Evolutionary conservation across 2,888 invertebrate species (phyloP).

Genomic region (Didymodactylos carnosus): DNA sequence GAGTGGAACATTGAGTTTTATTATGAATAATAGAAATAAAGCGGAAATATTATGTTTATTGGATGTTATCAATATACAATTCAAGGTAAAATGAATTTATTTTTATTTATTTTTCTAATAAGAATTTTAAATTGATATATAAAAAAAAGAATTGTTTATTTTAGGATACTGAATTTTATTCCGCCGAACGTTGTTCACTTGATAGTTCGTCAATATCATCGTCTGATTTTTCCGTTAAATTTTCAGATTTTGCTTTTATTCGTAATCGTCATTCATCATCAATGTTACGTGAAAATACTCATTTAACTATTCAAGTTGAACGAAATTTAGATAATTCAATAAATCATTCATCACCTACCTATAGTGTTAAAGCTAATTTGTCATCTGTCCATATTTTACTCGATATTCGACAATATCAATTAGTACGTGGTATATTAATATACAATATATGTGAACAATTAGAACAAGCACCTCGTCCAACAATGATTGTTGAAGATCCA

Average conservation of each 20-base stretch:
- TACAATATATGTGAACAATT: constrained; percentile 72
- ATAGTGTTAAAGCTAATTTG: constrained; percentile 61
- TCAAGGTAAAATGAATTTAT: no score
- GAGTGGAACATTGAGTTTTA: constrained; percentile 2
- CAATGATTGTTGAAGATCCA: neutral
- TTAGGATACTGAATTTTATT: constrained; percentile 1
- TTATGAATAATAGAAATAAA: neutral
- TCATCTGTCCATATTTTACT: constrained; percentile 62
- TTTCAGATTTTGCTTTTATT: constrained; percentile 1
- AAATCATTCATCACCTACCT: constrained; percentile 48
- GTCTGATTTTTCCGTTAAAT: no score
- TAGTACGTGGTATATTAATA: constrained; percentile 62
- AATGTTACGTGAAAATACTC: constrained; percentile 36
- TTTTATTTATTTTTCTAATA: no score
- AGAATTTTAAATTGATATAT: no score
- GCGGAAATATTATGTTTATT: neutral
- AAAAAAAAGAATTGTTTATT: no score
- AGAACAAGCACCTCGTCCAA: constrained; percentile 35
- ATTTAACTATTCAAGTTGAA: constrained; percentile 57
- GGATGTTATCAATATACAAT: constrained; percentile 1
- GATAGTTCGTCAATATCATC: neutral
- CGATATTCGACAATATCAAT: constrained; percentile 62
- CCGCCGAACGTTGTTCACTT: neutral
- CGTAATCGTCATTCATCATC: neutral
- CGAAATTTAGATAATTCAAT: constrained; percentile 51